These are phyloP conservation scores for Lanius ludovicianus DNA, from an alignment of 2,113 vertebrate species.

Conservation along the genomic window DNA sequence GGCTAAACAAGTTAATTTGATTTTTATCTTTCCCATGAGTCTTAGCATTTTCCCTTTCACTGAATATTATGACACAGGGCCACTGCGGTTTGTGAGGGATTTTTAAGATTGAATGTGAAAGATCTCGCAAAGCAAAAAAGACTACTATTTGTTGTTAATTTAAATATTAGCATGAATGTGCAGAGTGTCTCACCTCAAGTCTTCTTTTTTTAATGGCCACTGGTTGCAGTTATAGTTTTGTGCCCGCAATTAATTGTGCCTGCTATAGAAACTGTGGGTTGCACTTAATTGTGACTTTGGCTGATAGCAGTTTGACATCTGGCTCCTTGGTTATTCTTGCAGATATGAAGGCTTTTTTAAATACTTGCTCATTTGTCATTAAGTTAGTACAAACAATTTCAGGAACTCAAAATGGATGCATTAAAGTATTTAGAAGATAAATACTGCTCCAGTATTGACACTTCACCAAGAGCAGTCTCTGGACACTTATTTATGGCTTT, in stretches of 20 bases:
- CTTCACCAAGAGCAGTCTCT: not conserved
- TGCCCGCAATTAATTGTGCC: constrained; percentile 17
- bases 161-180: not conserved
- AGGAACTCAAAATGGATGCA: not conserved
- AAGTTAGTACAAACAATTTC: not conserved
- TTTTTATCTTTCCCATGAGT: constrained; percentile 22
- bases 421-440: not conserved
- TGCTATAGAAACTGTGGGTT: not conserved
- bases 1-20: not conserved
- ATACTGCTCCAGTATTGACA: not conserved
- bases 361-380: not conserved
- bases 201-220: not conserved
- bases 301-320: constrained; percentile 26
- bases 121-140: not conserved
- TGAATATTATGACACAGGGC: not conserved
- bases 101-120: constrained; percentile 2
- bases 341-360: constrained; percentile 10
- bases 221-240: not conserved
- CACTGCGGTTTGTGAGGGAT: not conserved
- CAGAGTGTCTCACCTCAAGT: not conserved
- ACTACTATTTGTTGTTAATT: constrained; percentile 14
- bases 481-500: not conserved
- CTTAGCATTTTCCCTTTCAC: not conserved
- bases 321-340: constrained; percentile 8
- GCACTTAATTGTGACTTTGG: constrained; percentile 33